Evolutionary conservation across 2,113 vertebrate species (phyloP).

Genomic region (Colaptes auratus): DNA sequence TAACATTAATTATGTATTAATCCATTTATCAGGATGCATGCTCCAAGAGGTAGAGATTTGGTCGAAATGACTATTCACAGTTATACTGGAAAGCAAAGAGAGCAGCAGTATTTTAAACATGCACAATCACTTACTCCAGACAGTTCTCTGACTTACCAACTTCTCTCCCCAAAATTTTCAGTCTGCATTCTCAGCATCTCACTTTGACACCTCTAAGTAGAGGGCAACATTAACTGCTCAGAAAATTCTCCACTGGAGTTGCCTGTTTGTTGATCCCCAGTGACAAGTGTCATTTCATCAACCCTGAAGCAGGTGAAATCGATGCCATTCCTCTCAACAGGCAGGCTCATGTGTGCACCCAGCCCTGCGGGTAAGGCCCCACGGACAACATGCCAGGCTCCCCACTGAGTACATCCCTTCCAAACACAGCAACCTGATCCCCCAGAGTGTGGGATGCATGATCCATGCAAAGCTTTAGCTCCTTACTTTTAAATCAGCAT

Average conservation of each 20-base stretch:
- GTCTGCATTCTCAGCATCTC: background rate
- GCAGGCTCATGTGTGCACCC: background rate
- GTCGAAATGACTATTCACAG: background rate
- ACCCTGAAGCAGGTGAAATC: background rate
- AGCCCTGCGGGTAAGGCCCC: background rate
- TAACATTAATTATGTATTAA: rapidly evolving
- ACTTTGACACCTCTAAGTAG: background rate
- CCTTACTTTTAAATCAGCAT: background rate
- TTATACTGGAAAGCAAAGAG: background rate
- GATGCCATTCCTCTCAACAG: background rate
- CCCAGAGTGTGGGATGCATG: background rate
- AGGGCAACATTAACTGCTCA: background rate
- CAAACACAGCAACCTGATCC: rapidly evolving
- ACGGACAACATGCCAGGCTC: rapidly evolving
- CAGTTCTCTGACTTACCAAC: background rate
- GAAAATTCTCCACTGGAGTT: background rate
- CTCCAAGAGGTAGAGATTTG: background rate
- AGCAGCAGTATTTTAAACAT: background rate
- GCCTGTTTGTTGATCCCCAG: background rate
- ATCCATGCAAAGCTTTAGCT: background rate
- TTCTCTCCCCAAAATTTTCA: background rate
- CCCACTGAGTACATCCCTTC: background rate
- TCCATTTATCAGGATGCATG: background rate
- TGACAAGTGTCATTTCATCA: background rate
- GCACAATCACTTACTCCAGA: background rate